Percentiles rank a stretch among this genome's conserved stretches.
Conservation (phyloP, 2,797 vertebrate species). For the Myoxocephalus aenaeus region DNA sequence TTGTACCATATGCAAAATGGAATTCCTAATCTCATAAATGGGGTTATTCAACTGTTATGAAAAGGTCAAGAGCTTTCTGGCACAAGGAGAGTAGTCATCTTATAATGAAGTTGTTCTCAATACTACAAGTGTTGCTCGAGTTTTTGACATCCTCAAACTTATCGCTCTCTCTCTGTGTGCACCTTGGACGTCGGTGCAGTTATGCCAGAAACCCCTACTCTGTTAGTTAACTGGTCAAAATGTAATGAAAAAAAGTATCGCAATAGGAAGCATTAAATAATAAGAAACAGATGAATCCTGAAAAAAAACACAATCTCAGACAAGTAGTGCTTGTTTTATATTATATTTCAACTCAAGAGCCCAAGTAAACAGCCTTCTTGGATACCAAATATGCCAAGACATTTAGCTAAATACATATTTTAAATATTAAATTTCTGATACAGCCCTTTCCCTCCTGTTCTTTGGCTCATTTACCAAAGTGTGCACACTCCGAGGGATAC, state of each 20-base stretch:
- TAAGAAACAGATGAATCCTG: neutral
- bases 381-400: neutral
- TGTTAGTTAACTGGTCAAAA: neutral
- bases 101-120: neutral
- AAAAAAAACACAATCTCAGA: neutral
- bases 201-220: neutral
- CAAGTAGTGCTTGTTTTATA: neutral
- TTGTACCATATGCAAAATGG: neutral
- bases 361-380: constrained; percentile 1
- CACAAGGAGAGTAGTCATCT: neutral
- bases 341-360: neutral
- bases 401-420: constrained; percentile 20
- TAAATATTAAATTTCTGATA: constrained; percentile 23
- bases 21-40: neutral
- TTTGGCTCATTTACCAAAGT: constrained; percentile 17
- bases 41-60: neutral
- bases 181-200: neutral
- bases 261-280: neutral
- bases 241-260: too few relatives aligned
- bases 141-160: neutral
- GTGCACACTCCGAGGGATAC: constrained; percentile 41
- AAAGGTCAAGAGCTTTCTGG: neutral
- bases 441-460: constrained; percentile 6
- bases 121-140: neutral
- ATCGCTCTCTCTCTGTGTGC: neutral